Evolutionary conservation across 2,797 vertebrate genomes (phyloP).

Genomic region (Crypturellus tataupa): DNA sequence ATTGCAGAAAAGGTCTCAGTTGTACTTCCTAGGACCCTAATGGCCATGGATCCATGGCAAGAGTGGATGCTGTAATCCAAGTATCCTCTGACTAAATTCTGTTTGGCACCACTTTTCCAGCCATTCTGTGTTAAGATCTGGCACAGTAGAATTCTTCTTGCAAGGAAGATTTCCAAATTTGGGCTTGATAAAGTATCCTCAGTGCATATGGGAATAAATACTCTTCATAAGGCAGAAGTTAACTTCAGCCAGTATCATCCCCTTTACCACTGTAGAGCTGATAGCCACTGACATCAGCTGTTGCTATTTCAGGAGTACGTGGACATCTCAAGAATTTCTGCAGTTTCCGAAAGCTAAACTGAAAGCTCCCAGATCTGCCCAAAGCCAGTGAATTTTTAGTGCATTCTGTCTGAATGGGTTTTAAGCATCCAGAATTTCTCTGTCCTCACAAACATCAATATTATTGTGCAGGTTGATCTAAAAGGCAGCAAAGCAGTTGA

Average conservation of each 20-base stretch:
- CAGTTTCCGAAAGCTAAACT: background rate
- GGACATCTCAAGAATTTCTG: background rate
- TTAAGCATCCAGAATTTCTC: background rate
- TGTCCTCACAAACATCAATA: background rate
- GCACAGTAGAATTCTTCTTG: background rate
- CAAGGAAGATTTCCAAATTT: background rate
- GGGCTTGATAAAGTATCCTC: background rate
- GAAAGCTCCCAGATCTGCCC: background rate
- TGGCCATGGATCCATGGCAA: no score
- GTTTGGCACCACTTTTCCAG: background rate
- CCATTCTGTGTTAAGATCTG: background rate
- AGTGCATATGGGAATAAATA: background rate
- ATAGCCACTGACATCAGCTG: background rate
- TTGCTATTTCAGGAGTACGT: background rate
- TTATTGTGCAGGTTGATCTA: background rate
- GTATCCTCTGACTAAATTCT: background rate
- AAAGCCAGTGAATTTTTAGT: background rate
- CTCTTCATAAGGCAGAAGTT: background rate
- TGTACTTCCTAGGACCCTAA: background rate
- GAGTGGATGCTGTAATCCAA: background rate
- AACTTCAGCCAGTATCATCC: background rate
- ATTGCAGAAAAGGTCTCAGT: background rate
- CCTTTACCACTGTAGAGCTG: background rate
- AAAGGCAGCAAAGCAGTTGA: background rate
- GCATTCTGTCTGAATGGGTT: background rate